Conservation (phyloP, 1,140 invertebrate species). For the Bombus soroeensis region DNA sequence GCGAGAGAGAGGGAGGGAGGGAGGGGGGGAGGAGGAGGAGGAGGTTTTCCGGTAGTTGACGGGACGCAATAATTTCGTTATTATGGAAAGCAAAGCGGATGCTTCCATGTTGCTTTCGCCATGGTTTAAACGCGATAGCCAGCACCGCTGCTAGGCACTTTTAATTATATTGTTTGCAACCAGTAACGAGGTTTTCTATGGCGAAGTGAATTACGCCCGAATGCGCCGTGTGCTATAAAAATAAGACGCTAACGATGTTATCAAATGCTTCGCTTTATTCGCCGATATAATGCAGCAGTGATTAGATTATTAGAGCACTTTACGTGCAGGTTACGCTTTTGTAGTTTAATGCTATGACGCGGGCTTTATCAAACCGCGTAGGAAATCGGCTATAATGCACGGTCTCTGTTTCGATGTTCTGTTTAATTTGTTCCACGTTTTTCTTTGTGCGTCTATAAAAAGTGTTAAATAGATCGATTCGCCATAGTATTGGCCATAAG, state of each 20-base stretch:
- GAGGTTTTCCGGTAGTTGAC: neutral
- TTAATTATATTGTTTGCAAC: constrained; percentile 23
- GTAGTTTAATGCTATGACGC: neutral
- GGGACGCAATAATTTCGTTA: constrained; percentile 21
- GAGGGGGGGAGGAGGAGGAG: too few species aligned
- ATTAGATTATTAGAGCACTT: neutral
- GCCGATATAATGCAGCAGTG: neutral
- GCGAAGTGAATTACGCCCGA: neutral
- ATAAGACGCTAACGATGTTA: neutral
- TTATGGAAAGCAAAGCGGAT: constrained; percentile 27
- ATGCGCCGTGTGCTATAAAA: neutral
- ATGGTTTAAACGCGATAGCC: constrained; percentile 24
- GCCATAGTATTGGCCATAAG: too few species aligned
- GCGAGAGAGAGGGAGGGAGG: neutral
- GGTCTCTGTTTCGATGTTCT: neutral
- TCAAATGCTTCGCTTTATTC: neutral
- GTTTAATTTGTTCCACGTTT: neutral
- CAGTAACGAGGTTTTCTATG: constrained; percentile 2
- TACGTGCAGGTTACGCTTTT: neutral
- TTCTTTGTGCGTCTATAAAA: too few species aligned
- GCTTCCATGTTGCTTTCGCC: neutral
- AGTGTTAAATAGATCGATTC: too few species aligned
- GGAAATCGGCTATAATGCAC: neutral
- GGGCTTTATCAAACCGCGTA: neutral
- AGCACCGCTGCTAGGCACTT: neutral